phyloP scores from a whole-genome alignment of 2,797 vertebrate species.

The Eurystomus glaucurus region DNA sequence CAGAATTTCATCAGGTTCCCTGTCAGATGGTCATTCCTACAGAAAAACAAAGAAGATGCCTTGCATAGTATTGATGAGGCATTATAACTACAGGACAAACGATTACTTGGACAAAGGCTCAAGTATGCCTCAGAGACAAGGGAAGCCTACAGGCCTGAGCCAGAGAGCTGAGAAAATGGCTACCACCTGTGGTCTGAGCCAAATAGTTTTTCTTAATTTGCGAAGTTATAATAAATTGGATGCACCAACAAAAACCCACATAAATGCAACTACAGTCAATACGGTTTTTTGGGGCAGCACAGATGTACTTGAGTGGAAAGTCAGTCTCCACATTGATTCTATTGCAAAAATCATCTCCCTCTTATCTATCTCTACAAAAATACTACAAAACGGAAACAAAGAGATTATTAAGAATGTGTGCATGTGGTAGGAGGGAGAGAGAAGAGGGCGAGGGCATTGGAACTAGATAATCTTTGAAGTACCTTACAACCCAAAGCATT shows the following conservation, averaged over 20 bases:
- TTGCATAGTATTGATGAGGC: neutral
- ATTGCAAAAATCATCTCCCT: fast-evolving
- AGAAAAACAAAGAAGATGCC: neutral
- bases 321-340: neutral
- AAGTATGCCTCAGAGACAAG: neutral
- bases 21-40: neutral
- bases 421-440: neutral
- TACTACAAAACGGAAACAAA: neutral
- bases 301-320: neutral
- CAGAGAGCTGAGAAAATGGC: neutral
- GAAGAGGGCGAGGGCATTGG: neutral
- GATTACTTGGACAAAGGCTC: fast-evolving
- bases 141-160: neutral
- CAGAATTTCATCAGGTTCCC: neutral
- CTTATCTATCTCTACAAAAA: neutral
- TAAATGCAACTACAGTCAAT: neutral
- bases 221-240: neutral
- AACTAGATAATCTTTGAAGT: too few species aligned
- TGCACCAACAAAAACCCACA: fast-evolving
- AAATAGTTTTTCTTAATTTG: neutral
- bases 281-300: neutral
- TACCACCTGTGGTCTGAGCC: neutral
- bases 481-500: too few species aligned
- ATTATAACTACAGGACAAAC: neutral
- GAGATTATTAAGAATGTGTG: neutral